Percentiles rank a stretch among this genome's conserved stretches.
phyloP scores from a whole-genome alignment of 53 echinoderm and acorn worm species.

The Pentamera pediparva region DNA sequence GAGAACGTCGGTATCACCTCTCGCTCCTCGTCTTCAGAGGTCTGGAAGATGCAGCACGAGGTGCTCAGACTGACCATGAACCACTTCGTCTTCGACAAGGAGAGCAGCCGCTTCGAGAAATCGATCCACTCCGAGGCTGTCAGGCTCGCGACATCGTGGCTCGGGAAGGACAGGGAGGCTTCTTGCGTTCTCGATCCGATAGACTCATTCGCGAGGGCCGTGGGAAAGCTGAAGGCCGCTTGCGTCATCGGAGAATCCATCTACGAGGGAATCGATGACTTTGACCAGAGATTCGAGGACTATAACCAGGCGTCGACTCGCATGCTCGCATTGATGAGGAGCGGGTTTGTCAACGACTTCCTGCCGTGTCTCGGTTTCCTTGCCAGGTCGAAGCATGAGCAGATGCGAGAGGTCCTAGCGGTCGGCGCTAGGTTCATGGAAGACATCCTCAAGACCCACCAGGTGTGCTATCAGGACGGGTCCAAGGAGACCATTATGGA shows the following conservation, averaged over 20 bases:
- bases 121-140: neutral
- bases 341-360: constrained; percentile 1
- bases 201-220: neutral
- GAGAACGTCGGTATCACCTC: neutral
- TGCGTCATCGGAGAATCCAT: neutral
- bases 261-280: neutral
- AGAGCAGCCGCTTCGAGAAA: constrained; percentile 1
- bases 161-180: neutral
- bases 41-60: neutral
- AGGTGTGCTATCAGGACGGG: neutral
- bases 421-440: neutral
- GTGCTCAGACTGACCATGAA: neutral
- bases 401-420: neutral
- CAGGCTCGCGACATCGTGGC: neutral
- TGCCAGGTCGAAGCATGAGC: constrained; percentile 7
- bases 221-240: neutral
- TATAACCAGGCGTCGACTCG: neutral
- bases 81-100: neutral
- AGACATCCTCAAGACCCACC: constrained; percentile 9
- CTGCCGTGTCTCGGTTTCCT: neutral
- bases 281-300: neutral
- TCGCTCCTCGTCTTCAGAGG: neutral
- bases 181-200: neutral
- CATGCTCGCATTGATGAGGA: constrained; percentile 1
- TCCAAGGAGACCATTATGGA: constrained; percentile 21